These are phyloP conservation scores for Tragelaphus oryx DNA, from an alignment of 2,797 vertebrate genomes.

Conservation along the genomic window DNA sequence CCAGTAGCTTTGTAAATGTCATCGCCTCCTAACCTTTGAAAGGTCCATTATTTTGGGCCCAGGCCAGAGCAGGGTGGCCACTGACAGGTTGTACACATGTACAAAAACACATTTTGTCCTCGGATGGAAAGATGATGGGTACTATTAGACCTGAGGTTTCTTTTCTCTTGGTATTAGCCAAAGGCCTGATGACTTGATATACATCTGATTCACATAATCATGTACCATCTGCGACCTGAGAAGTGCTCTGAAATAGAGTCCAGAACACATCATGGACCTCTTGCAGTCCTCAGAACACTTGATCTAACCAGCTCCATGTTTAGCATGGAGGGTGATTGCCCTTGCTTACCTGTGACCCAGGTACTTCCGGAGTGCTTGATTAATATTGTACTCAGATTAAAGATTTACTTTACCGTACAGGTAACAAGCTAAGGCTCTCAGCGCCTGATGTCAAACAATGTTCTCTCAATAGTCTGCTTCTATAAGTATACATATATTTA, in stretches of 20 bases:
- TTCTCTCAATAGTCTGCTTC: neutral
- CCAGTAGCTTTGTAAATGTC: slow-evolving; percentile 4
- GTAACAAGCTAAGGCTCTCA: neutral
- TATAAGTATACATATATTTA: neutral
- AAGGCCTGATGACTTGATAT: neutral
- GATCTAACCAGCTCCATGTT: neutral
- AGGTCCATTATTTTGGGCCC: neutral
- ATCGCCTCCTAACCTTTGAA: slow-evolving; percentile 28
- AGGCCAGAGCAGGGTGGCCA: slow-evolving; percentile 58
- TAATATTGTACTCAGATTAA: neutral
- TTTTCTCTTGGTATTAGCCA: neutral
- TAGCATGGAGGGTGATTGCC: neutral
- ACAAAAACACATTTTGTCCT: neutral
- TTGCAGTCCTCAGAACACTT: neutral
- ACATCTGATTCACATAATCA: neutral
- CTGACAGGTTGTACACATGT: neutral
- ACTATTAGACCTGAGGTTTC: neutral
- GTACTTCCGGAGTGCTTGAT: neutral
- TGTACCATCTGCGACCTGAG: neutral
- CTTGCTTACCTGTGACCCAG: neutral
- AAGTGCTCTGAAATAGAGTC: neutral
- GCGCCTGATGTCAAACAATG: neutral
- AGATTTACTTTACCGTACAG: neutral
- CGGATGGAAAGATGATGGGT: neutral
- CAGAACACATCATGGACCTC: neutral